A percentile compares a stretch with the other conserved stretches of the same genome.
Evolutionary conservation across 2,113 vertebrate species (phyloP).

Genomic region (Pluvianellus socialis): DNA sequence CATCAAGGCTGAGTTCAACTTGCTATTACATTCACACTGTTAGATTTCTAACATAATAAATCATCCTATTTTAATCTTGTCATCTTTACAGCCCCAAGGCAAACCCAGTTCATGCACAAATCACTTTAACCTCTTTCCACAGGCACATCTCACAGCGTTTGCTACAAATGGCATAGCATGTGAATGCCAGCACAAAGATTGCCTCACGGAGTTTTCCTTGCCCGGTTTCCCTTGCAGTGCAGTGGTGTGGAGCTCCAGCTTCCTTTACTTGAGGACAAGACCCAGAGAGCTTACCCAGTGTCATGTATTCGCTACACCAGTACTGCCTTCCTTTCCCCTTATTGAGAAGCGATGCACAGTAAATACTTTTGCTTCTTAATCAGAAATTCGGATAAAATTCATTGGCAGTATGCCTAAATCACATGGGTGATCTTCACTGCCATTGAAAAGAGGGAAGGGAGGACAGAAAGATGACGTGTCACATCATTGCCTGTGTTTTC

Average conservation of each 20-base stretch:
- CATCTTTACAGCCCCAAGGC: not conserved
- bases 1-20: not conserved
- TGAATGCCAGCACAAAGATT: not conserved
- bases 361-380: not conserved
- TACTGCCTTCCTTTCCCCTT: not conserved
- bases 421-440: not conserved
- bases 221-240: not conserved
- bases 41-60: not conserved
- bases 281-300: not conserved
- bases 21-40: not conserved
- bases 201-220: accelerated
- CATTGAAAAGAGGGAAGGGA: not conserved
- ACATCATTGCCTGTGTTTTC: not conserved
- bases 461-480: not conserved
- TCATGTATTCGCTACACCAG: not conserved
- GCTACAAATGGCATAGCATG: not conserved
- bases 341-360: not conserved
- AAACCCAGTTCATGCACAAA: not conserved
- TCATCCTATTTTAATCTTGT: not conserved
- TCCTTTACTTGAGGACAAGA: not conserved
- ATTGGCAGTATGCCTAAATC: not conserved
- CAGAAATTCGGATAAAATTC: not conserved
- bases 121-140: not conserved
- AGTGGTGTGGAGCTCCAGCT: not conserved
- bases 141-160: not conserved